These are phyloP conservation scores for Microctenopoma lineatum DNA, from an alignment of 2,797 vertebrate genomes.

Conservation along the genomic window DNA sequence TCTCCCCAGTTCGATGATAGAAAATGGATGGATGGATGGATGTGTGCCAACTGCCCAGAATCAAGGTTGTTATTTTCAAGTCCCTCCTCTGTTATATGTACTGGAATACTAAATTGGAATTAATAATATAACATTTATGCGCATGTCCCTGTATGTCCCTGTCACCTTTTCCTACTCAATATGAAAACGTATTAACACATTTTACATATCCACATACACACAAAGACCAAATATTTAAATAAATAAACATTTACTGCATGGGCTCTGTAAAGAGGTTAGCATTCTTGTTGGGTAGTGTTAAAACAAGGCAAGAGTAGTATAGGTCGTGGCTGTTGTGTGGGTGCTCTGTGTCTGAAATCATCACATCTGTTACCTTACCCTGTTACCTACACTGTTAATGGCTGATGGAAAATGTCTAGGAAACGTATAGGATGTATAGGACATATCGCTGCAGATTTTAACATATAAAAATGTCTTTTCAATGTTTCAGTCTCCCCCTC, in stretches of 20 bases:
- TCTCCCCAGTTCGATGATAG: conserved; percentile 28
- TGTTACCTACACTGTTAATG: conserved; percentile 18
- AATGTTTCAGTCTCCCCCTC: no score
- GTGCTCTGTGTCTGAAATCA: conserved; percentile 44
- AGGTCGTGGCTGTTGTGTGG: conserved; percentile 45
- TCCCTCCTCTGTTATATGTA: neutral
- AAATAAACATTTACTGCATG: conserved; percentile 14
- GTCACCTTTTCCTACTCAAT: conserved; percentile 4
- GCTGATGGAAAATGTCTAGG: conserved; percentile 23
- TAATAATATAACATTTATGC: neutral
- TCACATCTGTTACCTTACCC: conserved; percentile 25
- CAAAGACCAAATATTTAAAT: conserved; percentile 16
- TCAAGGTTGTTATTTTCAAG: conserved; percentile 30
- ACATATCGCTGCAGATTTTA: no score
- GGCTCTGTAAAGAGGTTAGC: conserved; percentile 27
- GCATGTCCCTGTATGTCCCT: conserved; percentile 4
- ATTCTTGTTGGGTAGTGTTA: conserved; percentile 28
- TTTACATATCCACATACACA: neutral
- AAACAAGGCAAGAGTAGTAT: conserved; percentile 35
- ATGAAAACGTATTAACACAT: neutral
- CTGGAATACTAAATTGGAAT: conserved; percentile 20
- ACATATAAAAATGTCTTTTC: no score
- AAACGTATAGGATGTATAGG: neutral
- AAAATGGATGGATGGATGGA: conserved; percentile 50
- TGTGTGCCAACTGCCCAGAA: conserved; percentile 41